Evolutionary conservation across 2,797 vertebrate genomes (phyloP), one percentile per base, ranked within the genome.

Genomic region (Microctenopoma lineatum): DNA sequence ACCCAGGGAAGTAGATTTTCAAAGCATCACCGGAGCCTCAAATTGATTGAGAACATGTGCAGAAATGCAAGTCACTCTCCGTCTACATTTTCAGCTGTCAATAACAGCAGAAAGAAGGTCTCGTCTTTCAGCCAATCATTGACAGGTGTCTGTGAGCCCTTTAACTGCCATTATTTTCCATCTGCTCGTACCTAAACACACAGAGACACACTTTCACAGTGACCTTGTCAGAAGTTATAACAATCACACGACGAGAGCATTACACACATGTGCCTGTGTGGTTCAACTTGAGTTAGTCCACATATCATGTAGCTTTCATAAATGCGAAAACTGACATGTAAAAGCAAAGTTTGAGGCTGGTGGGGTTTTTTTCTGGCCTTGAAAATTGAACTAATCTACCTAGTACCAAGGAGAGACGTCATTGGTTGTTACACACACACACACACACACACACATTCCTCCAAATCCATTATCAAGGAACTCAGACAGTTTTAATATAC

Each of bases 181-280:
- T 73, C 32, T 50, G 52, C 76, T 66, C 36, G 12, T 53, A 59
- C 66, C 64, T 45, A 74, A 68, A 44, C 13, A 68, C 47, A 63
- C 75, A 70, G 52, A 47, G 55, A 50, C 14, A 9, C 47, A 70
- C 76, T 73, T 63, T 61, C 76, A 51, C 66, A 16, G 55, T 70
- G 83, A 90, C 88, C 89, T 92, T 89, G 86, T 88, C 85, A 81
- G 67, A 59, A 87, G 36, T 67, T 58, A 74, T 90, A 75, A 86
- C 48, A 77, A 48, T 92, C 86, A 86, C 26, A 60, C 14, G 55
- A 67, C 62, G 46, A 57, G 21, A 69, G 67, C 38, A 32, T 53
- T 62, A 65, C 63, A 82, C 72, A 73, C 71, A 68, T 74, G 75
- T 58, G 55, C 69, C 58, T 70, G 45, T 63, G 25, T 32, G 26